phyloP scores from a whole-genome alignment of 2,113 vertebrate genomes.

The Rattus rattus region DNA sequence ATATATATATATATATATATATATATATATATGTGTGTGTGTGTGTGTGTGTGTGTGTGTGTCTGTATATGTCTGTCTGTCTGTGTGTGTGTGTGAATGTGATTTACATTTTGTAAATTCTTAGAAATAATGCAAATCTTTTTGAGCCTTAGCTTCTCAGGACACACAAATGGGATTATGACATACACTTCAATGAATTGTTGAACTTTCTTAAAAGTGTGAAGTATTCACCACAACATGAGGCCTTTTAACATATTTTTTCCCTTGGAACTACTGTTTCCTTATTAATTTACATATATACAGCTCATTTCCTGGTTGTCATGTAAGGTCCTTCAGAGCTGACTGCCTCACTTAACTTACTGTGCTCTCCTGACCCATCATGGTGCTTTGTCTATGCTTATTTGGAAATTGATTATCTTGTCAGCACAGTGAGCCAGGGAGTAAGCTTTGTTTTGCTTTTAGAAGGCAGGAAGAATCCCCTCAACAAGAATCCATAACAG shows the following conservation, averaged over 20 bases:
- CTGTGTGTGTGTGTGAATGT: not conserved
- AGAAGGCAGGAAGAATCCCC: not conserved
- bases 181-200: not conserved
- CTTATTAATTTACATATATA: not conserved
- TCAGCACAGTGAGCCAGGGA: not conserved
- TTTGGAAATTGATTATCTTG: slow-evolving; percentile 33
- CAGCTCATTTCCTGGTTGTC: not conserved
- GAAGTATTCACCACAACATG: not conserved
- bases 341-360: not conserved
- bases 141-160: not conserved
- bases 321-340: not conserved
- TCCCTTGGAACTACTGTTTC: not conserved
- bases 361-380: no score
- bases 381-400: not conserved
- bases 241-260: not conserved
- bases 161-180: not conserved
- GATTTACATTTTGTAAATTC: not conserved
- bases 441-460: not conserved
- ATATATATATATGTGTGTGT: no score
- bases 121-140: not conserved
- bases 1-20: no score
- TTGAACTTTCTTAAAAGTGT: not conserved
- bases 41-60: no score
- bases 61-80: no score
- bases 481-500: not conserved